Base-by-base conservation (phyloP, 2,888 invertebrate genomes). In the Mesorhabditis spiculigera region DNA sequence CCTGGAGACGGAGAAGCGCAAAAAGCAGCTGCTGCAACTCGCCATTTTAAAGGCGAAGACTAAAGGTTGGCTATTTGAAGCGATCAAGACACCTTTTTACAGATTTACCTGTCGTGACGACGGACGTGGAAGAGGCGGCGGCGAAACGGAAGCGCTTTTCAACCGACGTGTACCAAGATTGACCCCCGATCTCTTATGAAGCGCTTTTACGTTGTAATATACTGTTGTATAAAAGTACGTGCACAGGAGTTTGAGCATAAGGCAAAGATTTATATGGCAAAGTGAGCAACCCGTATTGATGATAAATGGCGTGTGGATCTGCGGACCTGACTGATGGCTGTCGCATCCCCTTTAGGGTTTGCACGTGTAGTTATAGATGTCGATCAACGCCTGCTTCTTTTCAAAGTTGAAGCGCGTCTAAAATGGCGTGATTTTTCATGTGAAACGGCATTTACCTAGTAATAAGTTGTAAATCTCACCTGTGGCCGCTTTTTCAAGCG, bases 1-100 rank as follows among this genome's bases (percentile, higher is more conserved):
- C 80, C 95, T 98, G 89, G 95, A 95, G 0, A 99, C 98, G 0
- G 98, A 99, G 87, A 95, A 95, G 85, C 96, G 97, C 0, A 98
- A 97, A 88, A 91, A 95, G 86, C 93, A 92, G 87, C 88, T 98
- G 50, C 86, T 97, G 41, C 91, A 92, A 16, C 70, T 73, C 64
- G 72, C 78, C 44, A 70, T 76, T 13, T 13, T 62, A 45, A 63
- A 43, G 50, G 63, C n/a, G 67, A 10, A n/a, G n/a, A 50, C 58
- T 13, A 50, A 50, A 50, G 58, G 58, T 50, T 50, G 8, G 3
- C n/a, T 50, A n/a, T 50, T 50, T 10, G 58, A 13, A 50, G 8
- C 58, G 10, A n/a, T 13, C 1, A 50, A n/a, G n/a, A n/a, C n/a
- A n/a, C 58, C 8, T 50, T 10, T 13, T 50, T 50, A 13, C 58